Base-by-base conservation (phyloP, 1,140 invertebrate genomes). In the Drosophila triauraria region DNA sequence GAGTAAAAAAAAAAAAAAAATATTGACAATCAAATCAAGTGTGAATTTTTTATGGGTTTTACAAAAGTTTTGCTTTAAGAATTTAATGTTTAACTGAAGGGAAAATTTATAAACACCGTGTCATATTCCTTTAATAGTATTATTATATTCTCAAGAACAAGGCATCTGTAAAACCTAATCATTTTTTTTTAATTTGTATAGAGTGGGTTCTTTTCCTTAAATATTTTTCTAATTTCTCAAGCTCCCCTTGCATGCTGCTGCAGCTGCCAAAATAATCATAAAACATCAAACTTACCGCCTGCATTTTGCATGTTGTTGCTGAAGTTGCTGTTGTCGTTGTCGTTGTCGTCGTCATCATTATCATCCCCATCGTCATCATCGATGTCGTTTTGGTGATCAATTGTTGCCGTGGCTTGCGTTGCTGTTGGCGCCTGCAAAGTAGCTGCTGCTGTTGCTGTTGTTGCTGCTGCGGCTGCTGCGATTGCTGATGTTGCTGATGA, bases 261-360 rank as follows among this genome's bases (percentile, higher is more conserved):
- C 75, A 72, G 75, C 75, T 68, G 62, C 43, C 44, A 67, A 65
- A 74, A 62, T 68, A 58, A 80, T 62, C 70, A 75, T 85, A 51
- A 82, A 75, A 59, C 35, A 75, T 88, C 77, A 84, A 90, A 90
- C 85, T 88, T 76, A 88, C 85, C 86, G 81, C 67, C 70, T 62
- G 56, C 51, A 85, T 72, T 90, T 90, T 90, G 85, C 85, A 90
- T 88, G 85, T 79, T 75, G 70, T 63, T 69, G 85, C 75, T 51
- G 65, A 57, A 44, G 75, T 77, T 75, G 71, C 51, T 58, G 74
- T 50, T 72, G 27, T 50, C 54, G 32, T 38, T 32, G 13, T 25
- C 51, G 74, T 50, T 72, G 27, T 50, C 54, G 32, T 38, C 51
- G 13, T 25, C 51, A 4, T 23, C 32, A 3, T 56, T 20, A 25